phyloP scores from a whole-genome alignment of 2,888 invertebrate genomes.

The Hemistola chrysoprasaria region DNA sequence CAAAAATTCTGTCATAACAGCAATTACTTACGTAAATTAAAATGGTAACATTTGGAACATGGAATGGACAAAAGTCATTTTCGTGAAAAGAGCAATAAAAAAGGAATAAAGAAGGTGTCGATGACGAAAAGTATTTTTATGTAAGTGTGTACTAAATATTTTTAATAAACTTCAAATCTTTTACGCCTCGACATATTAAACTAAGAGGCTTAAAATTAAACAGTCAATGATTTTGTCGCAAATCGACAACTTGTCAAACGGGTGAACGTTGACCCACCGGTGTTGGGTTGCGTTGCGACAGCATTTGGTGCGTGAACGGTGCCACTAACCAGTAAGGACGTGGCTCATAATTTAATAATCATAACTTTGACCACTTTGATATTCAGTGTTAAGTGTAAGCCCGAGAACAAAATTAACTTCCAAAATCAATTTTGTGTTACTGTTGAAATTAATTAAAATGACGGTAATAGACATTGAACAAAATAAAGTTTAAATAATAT shows the following conservation, averaged over 20 bases:
- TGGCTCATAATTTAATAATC: constrained; percentile 25
- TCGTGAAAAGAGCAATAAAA: too few relatives aligned
- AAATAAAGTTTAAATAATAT: too few relatives aligned
- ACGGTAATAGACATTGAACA: too few relatives aligned
- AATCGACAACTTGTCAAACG: constrained; percentile 39
- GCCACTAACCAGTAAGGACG: constrained; percentile 32
- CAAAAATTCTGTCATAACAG: background rate
- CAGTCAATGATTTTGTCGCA: constrained; percentile 31
- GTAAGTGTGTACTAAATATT: too few relatives aligned
- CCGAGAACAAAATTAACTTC: too few relatives aligned
- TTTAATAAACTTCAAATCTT: too few relatives aligned
- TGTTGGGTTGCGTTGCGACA: constrained; percentile 42
- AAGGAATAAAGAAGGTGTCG: too few relatives aligned
- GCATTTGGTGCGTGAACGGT: constrained; percentile 30
- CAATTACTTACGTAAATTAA: background rate
- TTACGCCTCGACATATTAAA: background rate
- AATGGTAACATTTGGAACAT: background rate
- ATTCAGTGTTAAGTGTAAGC: too few relatives aligned
- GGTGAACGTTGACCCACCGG: constrained; percentile 46
- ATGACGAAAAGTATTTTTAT: too few relatives aligned
- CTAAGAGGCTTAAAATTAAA: constrained; percentile 18
- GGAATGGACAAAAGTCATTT: too few relatives aligned
- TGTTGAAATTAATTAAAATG: background rate
- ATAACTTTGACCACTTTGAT: background rate
- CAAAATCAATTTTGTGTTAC: too few relatives aligned